A percentile compares a stretch with the other conserved stretches of the same genome.
Conservation (phyloP, 2,113 vertebrate species). For the Tachuris rubrigastra region DNA sequence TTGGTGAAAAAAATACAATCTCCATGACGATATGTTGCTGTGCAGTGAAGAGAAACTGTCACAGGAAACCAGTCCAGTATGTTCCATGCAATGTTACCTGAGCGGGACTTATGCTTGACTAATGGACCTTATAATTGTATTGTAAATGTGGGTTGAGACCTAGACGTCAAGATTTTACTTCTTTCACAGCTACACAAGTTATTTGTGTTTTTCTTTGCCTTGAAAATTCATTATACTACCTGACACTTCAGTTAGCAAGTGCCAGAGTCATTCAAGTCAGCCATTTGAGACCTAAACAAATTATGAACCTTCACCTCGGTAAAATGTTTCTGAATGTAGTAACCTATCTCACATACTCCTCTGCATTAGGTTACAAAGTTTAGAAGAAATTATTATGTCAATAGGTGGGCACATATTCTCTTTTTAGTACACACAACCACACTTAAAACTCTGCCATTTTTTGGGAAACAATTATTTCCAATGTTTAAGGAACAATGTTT, state of each 20-base stretch:
- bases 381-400: background rate
- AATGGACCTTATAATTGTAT: background rate
- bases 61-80: background rate
- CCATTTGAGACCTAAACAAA: background rate
- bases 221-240: conserved; percentile 21
- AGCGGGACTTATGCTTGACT: background rate
- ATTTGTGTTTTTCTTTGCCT: background rate
- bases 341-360: background rate
- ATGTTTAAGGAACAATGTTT: background rate
- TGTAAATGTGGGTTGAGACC: background rate
- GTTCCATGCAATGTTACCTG: background rate
- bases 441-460: background rate
- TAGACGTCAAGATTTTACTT: background rate
- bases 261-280: background rate
- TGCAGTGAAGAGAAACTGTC: background rate
- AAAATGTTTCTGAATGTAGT: background rate
- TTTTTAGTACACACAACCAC: background rate
- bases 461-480: conserved; percentile 32
- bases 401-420: background rate
- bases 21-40: background rate
- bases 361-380: background rate
- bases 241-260: background rate
- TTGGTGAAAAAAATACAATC: background rate
- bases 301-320: background rate
- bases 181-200: conserved; percentile 1